phyloP scores from a whole-genome alignment of 2,888 invertebrate species.

The Noctua comes region DNA sequence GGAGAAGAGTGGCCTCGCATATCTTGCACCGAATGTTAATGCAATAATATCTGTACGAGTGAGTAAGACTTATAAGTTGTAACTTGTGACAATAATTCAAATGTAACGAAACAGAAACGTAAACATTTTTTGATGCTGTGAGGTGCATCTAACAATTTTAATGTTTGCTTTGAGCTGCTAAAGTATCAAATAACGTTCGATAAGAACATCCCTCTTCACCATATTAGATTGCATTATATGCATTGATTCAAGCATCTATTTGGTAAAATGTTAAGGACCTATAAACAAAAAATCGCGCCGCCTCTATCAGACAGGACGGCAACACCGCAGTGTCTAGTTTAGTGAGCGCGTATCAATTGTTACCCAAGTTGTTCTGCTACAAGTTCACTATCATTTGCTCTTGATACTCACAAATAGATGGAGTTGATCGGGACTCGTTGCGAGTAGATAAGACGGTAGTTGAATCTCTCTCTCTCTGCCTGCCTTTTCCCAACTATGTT shows the following conservation, averaged over 20 bases:
- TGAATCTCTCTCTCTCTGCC: no score
- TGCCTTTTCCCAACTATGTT: no score
- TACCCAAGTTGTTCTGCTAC: conserved; percentile 12
- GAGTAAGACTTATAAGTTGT: neutral
- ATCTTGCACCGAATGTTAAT: neutral
- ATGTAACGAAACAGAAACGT: no score
- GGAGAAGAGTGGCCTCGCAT: neutral
- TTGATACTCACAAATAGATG: neutral
- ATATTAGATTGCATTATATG: neutral
- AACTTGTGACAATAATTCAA: no score
- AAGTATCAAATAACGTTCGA: neutral
- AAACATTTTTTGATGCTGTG: neutral
- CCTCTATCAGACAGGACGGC: no score
- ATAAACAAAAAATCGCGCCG: neutral
- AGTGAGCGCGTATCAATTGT: conserved; percentile 21
- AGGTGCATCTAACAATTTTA: neutral
- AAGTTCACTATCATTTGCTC: conserved; percentile 21
- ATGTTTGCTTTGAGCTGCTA: neutral
- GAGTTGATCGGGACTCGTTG: neutral
- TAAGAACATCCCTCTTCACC: no score
- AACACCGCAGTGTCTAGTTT: neutral
- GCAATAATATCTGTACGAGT: neutral
- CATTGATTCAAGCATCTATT: neutral
- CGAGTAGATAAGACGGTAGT: neutral
- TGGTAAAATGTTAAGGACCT: neutral